Base-by-base conservation (phyloP, 2,888 invertebrate genomes). In the Monopis laevigella region DNA sequence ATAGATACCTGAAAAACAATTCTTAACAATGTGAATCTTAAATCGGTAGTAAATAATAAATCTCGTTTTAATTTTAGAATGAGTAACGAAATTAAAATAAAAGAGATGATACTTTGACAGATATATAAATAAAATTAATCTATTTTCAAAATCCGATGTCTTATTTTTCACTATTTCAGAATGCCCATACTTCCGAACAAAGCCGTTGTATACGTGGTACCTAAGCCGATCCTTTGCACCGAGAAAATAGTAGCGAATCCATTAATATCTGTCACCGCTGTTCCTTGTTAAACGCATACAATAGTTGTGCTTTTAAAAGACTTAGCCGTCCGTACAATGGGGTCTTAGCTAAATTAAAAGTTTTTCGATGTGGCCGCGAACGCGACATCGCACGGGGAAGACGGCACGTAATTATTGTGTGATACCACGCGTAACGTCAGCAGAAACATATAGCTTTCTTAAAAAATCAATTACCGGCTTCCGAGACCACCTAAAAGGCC, bases 261-360 rank as follows among this genome's bases (percentile, higher is more conserved):
- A 80, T 80, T 77, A 72, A 77, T 78, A 78, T 60, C 75, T 75
- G 77, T 78, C 77, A 61, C 66, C 50, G 60, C 54, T 60, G 65
- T 65, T 75, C 73, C 78, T 80, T 78, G 78, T 78, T 80, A 78
- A 74, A 77, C 75, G 78, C 78, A 80, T 78, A 78, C 78, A 80
- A 80, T 80, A 78, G 77, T 75, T 66, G 74, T 64, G 72, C 73
- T 75, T 77, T 80, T 75, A 74, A 77, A 78, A 75, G 72, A 70
- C 71, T 42, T 42, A 42, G 42, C 41, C 13, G 26, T 2, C 36
- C 35, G 67, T 65, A 78, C 77, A 78, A 78, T 67, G 59, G 73
- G 60, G 63, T 69, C 74, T n/a, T 77, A 75, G 80, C 80, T 78
- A 80, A 80, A 78, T 77, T 80, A 80, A 80, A 80, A 80, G 67